phyloP scores from a whole-genome alignment of 2,888 invertebrate genomes.

The Thysanoteuthis rhombus region DNA sequence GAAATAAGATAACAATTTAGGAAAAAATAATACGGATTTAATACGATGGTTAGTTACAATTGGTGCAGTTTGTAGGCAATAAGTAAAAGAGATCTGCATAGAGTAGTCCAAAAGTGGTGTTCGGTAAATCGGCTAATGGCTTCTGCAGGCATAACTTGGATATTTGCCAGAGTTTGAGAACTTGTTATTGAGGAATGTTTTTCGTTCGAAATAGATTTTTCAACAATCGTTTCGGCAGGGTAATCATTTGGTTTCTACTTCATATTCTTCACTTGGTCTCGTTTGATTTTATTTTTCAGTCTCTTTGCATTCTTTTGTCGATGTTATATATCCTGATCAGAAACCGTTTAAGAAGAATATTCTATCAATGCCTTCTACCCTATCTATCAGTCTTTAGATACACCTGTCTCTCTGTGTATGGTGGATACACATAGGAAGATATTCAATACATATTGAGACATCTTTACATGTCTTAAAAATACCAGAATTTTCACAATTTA shows the following conservation, averaged over 20 bases:
- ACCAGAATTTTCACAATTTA: no score
- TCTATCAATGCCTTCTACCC: neutral
- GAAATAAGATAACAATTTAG: neutral
- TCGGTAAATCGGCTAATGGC: neutral
- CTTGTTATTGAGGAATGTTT: neutral
- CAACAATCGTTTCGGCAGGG: neutral
- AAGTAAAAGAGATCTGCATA: neutral
- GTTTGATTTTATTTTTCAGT: neutral
- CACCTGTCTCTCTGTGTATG: no score
- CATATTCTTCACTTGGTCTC: neutral
- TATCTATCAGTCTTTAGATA: no score
- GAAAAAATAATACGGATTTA: neutral
- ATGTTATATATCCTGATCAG: no score
- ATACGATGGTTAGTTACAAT: neutral
- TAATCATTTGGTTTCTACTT: neutral
- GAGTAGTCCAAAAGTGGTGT: neutral
- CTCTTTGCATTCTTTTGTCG: no score
- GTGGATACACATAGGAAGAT: no score
- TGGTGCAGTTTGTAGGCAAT: neutral
- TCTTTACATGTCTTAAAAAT: no score
- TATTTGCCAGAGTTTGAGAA: neutral
- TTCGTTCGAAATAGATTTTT: neutral
- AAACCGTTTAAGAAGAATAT: neutral
- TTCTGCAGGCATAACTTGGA: neutral
- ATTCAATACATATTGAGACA: no score